Conservation (phyloP, 2,888 invertebrate genomes). For the Sisyra terminalis region DNA sequence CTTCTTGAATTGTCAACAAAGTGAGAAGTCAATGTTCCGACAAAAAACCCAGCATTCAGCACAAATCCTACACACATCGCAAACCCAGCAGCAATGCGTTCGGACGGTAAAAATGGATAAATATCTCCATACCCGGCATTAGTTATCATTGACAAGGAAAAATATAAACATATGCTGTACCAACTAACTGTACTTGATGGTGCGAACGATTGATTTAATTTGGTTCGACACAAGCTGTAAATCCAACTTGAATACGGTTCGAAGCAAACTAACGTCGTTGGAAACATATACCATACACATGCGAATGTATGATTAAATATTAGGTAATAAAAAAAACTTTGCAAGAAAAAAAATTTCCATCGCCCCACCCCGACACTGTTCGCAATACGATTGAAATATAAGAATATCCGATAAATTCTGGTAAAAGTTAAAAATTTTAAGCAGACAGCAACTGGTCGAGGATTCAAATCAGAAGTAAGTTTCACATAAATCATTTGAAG, state of each 20-base stretch:
- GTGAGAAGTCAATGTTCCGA: slow-evolving; percentile 32
- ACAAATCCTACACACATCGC: slow-evolving; percentile 30
- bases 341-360: slow-evolving; percentile 31
- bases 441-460: slow-evolving; percentile 3
- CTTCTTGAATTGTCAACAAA: slow-evolving; percentile 32
- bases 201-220: slow-evolving; percentile 25
- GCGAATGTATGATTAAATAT: slow-evolving; percentile 31
- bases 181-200: slow-evolving; percentile 20
- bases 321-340: slow-evolving; percentile 30
- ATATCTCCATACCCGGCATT: slow-evolving; percentile 31
- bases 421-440: slow-evolving; percentile 26
- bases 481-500: slow-evolving; percentile 2
- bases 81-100: slow-evolving; percentile 26
- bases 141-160: slow-evolving; percentile 31
- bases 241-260: slow-evolving; percentile 20
- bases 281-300: slow-evolving; percentile 31
- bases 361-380: slow-evolving; percentile 32
- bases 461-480: no score
- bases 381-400: slow-evolving; percentile 29
- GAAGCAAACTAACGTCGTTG: slow-evolving; percentile 11
- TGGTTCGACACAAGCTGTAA: slow-evolving; percentile 23
- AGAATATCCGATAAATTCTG: slow-evolving; percentile 28
- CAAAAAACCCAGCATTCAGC: slow-evolving; percentile 32
- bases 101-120: slow-evolving; percentile 28
- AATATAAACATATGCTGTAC: slow-evolving; percentile 32